These are phyloP conservation scores for Rhopalosiphum padi DNA, from an alignment of 1,140 invertebrate species.

Conservation along the genomic window DNA sequence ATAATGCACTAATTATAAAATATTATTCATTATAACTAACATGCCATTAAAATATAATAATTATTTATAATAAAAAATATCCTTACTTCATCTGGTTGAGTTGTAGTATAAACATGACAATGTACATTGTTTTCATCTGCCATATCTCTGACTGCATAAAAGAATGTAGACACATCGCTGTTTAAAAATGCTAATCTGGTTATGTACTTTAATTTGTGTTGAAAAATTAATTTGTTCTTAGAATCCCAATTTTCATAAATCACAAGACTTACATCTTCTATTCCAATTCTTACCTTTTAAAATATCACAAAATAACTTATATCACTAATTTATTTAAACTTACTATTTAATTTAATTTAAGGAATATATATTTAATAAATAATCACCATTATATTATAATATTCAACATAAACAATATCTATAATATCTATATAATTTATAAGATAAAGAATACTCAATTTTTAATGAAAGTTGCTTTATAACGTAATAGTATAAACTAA, in stretches of 20 bases:
- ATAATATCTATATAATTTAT: not conserved
- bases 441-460: not conserved
- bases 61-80: constrained; percentile 50
- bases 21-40: not conserved
- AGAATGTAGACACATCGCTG: constrained; percentile 66
- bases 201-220: constrained; percentile 69
- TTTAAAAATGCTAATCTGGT: constrained; percentile 68
- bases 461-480: not conserved
- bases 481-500: not conserved
- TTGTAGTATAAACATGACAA: constrained; percentile 71
- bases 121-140: constrained; percentile 69
- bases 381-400: not conserved
- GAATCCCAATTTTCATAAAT: constrained; percentile 49
- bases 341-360: not conserved
- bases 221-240: constrained; percentile 35
- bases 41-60: not conserved
- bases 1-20: not conserved
- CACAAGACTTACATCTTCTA: constrained; percentile 67
- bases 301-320: constrained; percentile 46
- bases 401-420: not conserved
- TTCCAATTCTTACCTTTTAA: constrained; percentile 70
- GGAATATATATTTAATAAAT: not conserved
- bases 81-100: constrained; percentile 71
- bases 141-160: constrained; percentile 72
- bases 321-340: too few relatives aligned